phyloP scores from a whole-genome alignment of 2,113 vertebrate genomes.

The Genyomyrus donnyi region DNA sequence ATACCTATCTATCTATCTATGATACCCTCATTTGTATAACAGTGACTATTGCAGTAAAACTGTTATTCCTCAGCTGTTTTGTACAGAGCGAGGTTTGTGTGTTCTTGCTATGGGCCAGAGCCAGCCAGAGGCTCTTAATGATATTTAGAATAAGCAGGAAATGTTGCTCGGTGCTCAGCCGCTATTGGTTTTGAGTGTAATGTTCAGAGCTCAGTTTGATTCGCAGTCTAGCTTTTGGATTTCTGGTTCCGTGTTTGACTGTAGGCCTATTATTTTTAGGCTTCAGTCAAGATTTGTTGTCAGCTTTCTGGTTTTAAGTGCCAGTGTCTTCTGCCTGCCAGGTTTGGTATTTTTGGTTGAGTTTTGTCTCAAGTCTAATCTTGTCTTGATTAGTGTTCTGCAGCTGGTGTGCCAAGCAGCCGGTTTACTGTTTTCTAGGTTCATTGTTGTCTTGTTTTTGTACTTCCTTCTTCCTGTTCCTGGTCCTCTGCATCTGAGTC shows the following conservation, averaged over 20 bases:
- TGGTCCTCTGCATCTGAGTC: background rate
- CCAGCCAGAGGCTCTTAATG: background rate
- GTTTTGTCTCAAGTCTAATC: background rate
- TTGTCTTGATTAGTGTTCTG: background rate
- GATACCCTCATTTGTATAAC: background rate
- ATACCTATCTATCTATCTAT: background rate
- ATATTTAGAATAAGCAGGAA: background rate
- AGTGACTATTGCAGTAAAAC: background rate
- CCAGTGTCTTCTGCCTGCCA: background rate
- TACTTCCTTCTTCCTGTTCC: background rate
- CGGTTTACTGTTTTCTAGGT: background rate
- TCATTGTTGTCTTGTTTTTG: background rate
- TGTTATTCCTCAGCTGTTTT: background rate
- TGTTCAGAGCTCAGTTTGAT: background rate
- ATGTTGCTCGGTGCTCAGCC: background rate
- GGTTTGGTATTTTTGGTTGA: background rate
- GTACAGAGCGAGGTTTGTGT: background rate
- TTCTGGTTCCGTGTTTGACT: background rate
- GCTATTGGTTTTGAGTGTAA: background rate
- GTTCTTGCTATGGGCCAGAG: background rate
- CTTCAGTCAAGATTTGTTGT: background rate
- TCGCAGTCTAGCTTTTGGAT: background rate
- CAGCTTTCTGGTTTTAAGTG: background rate
- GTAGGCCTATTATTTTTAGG: background rate
- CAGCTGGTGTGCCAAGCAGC: background rate